These are phyloP conservation scores for Bombus superbus DNA, from an alignment of 1,140 invertebrate genomes.

Conservation along the genomic window DNA sequence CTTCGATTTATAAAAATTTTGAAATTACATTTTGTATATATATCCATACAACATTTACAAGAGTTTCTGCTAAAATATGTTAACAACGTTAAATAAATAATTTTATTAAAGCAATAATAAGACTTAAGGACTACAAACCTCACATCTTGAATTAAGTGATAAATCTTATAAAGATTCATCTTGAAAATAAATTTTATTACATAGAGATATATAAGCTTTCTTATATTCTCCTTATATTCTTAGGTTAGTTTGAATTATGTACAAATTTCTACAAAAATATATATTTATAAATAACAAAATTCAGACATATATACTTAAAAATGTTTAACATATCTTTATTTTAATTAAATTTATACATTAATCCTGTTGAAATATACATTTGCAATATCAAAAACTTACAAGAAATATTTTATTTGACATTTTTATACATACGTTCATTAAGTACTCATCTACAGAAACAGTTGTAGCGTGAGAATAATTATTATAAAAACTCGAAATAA, in stretches of 20 bases:
- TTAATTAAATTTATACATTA: background rate
- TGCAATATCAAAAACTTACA: background rate
- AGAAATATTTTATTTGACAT: background rate
- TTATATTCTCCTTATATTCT: background rate
- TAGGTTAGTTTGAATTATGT: slow-evolving; percentile 7
- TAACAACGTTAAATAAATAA: background rate
- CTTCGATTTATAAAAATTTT: background rate
- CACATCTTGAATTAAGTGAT: slow-evolving; percentile 5
- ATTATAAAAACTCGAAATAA: slow-evolving; percentile 7
- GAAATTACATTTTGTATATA: background rate
- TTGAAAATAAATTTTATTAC: background rate
- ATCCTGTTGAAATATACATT: background rate
- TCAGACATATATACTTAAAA: background rate
- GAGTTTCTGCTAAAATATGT: slow-evolving; percentile 24
- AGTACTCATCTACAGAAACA: background rate
- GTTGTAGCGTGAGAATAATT: background rate
- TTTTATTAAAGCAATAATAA: background rate
- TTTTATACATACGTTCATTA: background rate
- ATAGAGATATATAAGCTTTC: background rate
- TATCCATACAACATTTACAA: slow-evolving; percentile 12
- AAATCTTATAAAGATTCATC: slow-evolving; percentile 32
- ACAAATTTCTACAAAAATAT: background rate
- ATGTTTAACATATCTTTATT: background rate
- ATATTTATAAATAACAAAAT: background rate
- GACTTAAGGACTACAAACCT: slow-evolving; percentile 35